These are phyloP conservation scores for Lasioglossum calceatum DNA, from an alignment of 2,888 invertebrate species.

Conservation along the genomic window DNA sequence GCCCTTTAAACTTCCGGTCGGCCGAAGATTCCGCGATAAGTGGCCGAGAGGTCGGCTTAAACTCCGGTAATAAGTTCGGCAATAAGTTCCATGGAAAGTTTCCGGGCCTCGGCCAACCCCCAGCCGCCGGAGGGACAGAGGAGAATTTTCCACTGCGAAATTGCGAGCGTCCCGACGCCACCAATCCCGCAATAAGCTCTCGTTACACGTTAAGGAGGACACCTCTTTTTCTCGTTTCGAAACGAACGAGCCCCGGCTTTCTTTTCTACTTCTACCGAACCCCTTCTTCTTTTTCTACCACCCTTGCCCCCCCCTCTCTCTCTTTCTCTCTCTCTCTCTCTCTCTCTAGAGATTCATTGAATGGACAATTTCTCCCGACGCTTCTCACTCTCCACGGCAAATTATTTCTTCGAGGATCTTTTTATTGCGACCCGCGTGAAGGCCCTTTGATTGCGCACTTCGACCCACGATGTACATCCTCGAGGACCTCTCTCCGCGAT, in stretches of 20 bases:
- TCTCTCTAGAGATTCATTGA: constrained; percentile 37
- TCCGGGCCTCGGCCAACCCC: constrained; percentile 50
- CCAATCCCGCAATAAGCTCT: constrained; percentile 70
- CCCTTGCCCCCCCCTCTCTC: neutral
- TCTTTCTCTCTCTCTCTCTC: neutral
- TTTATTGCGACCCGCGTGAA: constrained; percentile 25
- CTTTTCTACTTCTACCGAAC: constrained; percentile 2
- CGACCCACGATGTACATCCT: neutral
- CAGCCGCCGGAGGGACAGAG: constrained; percentile 8
- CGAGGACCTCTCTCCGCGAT: neutral
- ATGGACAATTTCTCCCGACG: constrained; percentile 49
- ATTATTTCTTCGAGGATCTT: constrained; percentile 49
- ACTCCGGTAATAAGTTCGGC: constrained; percentile 79
- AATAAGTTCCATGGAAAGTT: constrained; percentile 77
- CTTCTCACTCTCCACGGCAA: constrained; percentile 18
- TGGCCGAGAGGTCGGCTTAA: constrained; percentile 74
- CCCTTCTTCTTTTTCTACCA: neutral
- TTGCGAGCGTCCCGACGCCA: constrained; percentile 65
- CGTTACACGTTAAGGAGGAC: constrained; percentile 65
- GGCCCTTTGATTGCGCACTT: constrained; percentile 43
- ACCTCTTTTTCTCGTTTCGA: constrained; percentile 40
- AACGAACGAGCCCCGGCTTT: constrained; percentile 37
- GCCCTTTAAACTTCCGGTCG: constrained; percentile 76
- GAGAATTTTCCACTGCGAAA: constrained; percentile 64
- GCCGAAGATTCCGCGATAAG: constrained; percentile 78